Evolutionary conservation across 2,113 vertebrate genomes (phyloP).

Genomic region (Pterocles orientalis): DNA sequence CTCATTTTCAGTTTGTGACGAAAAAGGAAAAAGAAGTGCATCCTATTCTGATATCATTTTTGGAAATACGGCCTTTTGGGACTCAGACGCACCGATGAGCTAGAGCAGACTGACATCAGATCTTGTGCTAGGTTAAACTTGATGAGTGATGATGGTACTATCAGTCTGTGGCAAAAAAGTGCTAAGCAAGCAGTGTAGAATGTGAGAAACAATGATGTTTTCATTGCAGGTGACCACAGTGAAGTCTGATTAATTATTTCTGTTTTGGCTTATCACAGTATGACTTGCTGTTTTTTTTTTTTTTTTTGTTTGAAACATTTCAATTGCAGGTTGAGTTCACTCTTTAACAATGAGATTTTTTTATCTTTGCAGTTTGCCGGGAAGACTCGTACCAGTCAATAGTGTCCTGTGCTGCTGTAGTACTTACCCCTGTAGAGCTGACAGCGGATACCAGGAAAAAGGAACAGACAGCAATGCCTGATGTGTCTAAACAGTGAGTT

Average conservation of each 20-base stretch:
- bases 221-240: not conserved
- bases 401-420: constrained; percentile 87
- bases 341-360: not conserved
- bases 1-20: not conserved
- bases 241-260: not conserved
- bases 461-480: constrained; percentile 74
- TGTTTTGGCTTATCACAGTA: not conserved
- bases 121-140: not conserved
- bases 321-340: not conserved
- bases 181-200: not conserved
- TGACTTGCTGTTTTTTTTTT: not conserved
- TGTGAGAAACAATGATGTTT: not conserved
- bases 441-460: constrained; percentile 77
- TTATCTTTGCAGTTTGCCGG: constrained; percentile 83
- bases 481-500: constrained; percentile 85
- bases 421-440: constrained; percentile 82
- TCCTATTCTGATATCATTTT: not conserved
- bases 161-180: not conserved
- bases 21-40: not conserved
- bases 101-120: not conserved
- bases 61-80: not conserved
- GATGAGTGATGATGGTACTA: not conserved
- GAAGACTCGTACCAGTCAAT: constrained; percentile 94
- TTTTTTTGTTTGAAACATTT: not conserved
- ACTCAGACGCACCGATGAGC: not conserved